Evolutionary conservation across 2,888 invertebrate species (phyloP).

Genomic region (Cephus rjabovi): DNA sequence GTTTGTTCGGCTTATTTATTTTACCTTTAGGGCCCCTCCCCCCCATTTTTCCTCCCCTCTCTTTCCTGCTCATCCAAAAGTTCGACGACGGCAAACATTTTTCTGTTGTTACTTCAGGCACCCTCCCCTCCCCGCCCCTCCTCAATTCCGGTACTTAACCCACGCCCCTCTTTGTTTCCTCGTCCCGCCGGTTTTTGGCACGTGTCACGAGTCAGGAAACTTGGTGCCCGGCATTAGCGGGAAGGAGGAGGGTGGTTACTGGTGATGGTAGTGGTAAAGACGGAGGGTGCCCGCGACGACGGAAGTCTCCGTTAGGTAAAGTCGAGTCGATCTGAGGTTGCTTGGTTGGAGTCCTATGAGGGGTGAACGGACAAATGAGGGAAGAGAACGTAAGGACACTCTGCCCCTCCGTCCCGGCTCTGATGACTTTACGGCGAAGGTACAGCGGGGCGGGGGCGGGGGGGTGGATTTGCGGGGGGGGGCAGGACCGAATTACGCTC

Average conservation of each 20-base stretch:
- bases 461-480: too few relatives aligned
- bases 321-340: not conserved
- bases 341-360: not conserved
- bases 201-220: not conserved
- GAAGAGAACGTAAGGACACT: not conserved
- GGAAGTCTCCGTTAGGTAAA: not conserved
- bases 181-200: not conserved
- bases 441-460: not conserved
- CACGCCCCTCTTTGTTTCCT: not conserved
- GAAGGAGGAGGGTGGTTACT: not conserved
- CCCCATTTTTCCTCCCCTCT: not conserved
- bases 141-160: not conserved
- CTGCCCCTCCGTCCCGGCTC: not conserved
- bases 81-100: too few relatives aligned
- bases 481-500: not conserved
- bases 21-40: not conserved
- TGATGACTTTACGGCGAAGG: not conserved
- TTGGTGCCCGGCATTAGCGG: not conserved
- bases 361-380: not conserved
- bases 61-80: not conserved
- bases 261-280: not conserved
- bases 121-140: not conserved
- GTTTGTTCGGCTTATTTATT: not conserved
- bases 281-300: not conserved
- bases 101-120: not conserved